phyloP scores from a whole-genome alignment of 2,888 invertebrate genomes.

The Malthinus flaveolus region DNA sequence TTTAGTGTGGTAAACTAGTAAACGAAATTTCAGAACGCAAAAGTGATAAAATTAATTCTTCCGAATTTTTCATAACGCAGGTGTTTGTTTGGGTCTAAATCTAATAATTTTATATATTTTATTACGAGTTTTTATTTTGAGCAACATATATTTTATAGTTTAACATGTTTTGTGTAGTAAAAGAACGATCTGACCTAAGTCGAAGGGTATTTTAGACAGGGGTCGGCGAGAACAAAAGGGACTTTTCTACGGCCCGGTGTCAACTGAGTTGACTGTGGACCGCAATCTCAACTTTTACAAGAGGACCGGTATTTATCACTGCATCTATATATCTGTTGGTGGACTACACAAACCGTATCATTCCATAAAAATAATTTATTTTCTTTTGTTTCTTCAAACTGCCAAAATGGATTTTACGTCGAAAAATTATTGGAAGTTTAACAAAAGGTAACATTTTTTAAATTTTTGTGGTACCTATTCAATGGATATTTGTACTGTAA shows the following conservation, averaged over 20 bases:
- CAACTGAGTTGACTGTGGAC: slow-evolving; percentile 41
- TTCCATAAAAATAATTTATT: slow-evolving; percentile 22
- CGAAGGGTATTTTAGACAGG: slow-evolving; percentile 37
- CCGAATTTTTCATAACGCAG: not conserved
- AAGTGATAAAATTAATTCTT: not conserved
- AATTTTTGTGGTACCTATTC: no score
- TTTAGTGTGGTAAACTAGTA: no score
- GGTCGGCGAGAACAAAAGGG: slow-evolving; percentile 44
- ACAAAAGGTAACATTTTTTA: no score
- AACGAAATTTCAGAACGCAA: no score
- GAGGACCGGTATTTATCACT: slow-evolving; percentile 46
- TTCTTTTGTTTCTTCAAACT: slow-evolving; percentile 4
- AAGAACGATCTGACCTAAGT: slow-evolving; percentile 33
- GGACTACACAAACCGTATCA: slow-evolving; percentile 31
- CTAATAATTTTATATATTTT: slow-evolving; percentile 1
- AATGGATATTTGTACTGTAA: no score
- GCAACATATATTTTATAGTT: slow-evolving; percentile 18
- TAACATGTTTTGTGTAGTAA: slow-evolving; percentile 11
- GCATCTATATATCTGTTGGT: slow-evolving; percentile 43
- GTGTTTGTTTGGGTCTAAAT: not conserved
- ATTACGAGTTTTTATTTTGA: slow-evolving; percentile 1
- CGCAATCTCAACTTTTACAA: slow-evolving; percentile 36
- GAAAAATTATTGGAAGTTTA: not conserved
- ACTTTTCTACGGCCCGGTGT: slow-evolving; percentile 46
- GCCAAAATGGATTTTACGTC: not conserved